A percentile compares a stretch with the other conserved stretches of the same genome.
phyloP scores from a whole-genome alignment of 1,140 invertebrate genomes.

The Procambarus virginalis region DNA sequence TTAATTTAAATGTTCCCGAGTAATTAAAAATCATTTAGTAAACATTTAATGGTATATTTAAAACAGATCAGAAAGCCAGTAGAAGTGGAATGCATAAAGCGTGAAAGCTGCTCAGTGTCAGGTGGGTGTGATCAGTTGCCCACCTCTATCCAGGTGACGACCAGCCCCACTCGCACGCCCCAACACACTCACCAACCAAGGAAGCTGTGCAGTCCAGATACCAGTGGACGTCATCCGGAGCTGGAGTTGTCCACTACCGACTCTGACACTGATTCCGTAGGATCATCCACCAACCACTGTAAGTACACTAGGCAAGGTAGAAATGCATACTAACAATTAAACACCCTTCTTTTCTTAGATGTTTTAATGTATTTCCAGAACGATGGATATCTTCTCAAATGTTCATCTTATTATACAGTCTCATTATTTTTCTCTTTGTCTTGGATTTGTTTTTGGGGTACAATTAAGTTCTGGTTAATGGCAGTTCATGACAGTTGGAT shows the following conservation, averaged over 20 bases:
- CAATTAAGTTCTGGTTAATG: too few relatives aligned
- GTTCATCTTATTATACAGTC: too few relatives aligned
- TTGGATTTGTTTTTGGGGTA: too few relatives aligned
- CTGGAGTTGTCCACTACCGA: slow-evolving; percentile 62
- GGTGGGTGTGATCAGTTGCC: slow-evolving; percentile 3
- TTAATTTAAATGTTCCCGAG: too few relatives aligned
- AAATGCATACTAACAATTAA: too few relatives aligned
- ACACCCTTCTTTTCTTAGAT: too few relatives aligned
- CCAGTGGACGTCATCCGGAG: slow-evolving; percentile 51
- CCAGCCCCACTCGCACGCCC: not conserved
- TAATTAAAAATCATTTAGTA: not conserved
- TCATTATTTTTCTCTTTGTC: too few relatives aligned
- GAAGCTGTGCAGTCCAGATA: slow-evolving; percentile 56
- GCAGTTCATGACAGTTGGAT: too few relatives aligned
- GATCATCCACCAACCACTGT: slow-evolving; percentile 42
- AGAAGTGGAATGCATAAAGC: slow-evolving; percentile 51
- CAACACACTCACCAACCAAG: not conserved
- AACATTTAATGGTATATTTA: not conserved
- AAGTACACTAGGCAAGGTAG: not conserved
- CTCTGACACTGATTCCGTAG: slow-evolving; percentile 62
- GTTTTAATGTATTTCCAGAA: too few relatives aligned
- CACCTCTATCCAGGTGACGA: not conserved
- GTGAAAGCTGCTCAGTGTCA: slow-evolving; percentile 17
- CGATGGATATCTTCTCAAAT: too few relatives aligned
- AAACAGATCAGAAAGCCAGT: slow-evolving; percentile 9